A percentile compares a stretch with the other conserved stretches of the same genome.
These are phyloP conservation scores for Neogobius melanostomus DNA, from an alignment of 2,113 vertebrate species.

Conservation along the genomic window DNA sequence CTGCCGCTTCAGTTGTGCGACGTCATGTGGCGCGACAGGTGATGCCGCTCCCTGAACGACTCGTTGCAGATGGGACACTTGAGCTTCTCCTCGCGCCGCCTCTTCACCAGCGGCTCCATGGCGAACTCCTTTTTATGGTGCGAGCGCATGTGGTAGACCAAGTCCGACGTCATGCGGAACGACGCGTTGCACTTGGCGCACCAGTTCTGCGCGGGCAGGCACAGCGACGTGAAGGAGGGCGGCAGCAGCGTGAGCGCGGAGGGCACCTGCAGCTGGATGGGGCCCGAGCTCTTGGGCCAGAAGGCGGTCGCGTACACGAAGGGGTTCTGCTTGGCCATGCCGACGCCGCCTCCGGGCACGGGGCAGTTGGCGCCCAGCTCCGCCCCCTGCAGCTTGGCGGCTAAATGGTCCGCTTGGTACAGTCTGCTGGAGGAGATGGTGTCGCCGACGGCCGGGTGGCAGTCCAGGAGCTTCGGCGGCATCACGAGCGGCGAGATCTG, in stretches of 20 bases:
- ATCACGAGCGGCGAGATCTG: conserved; percentile 86
- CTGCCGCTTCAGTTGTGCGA: conserved; percentile 85
- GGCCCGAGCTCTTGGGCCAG: conserved; percentile 90
- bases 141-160: conserved; percentile 98
- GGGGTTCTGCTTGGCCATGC: conserved; percentile 88
- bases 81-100: conserved; percentile 94
- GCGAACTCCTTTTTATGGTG: conserved; percentile 97
- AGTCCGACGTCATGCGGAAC: conserved; percentile 98
- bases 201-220: conserved; percentile 97
- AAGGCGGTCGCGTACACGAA: conserved; percentile 91
- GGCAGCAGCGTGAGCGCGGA: conserved; percentile 93
- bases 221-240: conserved; percentile 95
- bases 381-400: conserved; percentile 84
- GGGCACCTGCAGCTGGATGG: conserved; percentile 91
- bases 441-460: conserved; percentile 81
- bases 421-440: conserved; percentile 84
- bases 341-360: conserved; percentile 67
- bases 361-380: conserved; percentile 80
- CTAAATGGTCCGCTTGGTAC: conserved; percentile 85
- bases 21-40: conserved; percentile 98
- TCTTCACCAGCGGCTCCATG: conserved; percentile 92
- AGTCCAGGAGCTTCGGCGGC: conserved; percentile 87
- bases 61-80: conserved; percentile 98
- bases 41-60: conserved; percentile 95
- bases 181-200: conserved; percentile 98